Evolutionary conservation across 2,113 vertebrate species (phyloP).

Genomic region (Baryphthengus martii): DNA sequence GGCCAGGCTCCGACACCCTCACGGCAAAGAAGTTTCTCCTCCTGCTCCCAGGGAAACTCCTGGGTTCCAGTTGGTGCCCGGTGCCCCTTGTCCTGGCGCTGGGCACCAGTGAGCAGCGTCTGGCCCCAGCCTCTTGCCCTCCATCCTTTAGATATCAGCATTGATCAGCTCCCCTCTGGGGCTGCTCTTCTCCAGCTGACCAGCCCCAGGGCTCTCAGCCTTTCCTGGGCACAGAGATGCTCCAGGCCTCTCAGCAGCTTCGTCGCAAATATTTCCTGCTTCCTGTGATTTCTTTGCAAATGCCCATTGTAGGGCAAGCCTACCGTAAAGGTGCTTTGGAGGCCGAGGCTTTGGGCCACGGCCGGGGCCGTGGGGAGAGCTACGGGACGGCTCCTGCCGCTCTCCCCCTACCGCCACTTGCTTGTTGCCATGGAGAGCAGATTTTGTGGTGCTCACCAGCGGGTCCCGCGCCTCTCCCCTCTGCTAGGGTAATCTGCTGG

Average conservation of each 20-base stretch:
- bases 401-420: not conserved
- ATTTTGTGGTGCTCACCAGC: constrained; percentile 67
- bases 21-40: too few species aligned
- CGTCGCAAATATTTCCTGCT: not conserved
- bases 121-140: not conserved
- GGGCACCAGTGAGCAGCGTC: not conserved
- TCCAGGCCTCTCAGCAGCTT: not conserved
- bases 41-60: too few species aligned
- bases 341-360: not conserved
- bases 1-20: not conserved
- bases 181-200: too few species aligned
- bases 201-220: too few species aligned
- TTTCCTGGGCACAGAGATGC: not conserved
- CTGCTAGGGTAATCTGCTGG: constrained; percentile 61
- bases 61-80: too few species aligned
- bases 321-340: constrained; percentile 4
- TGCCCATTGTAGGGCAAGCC: not conserved
- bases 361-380: constrained; percentile 33
- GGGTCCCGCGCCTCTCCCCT: constrained; percentile 46
- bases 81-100: too few species aligned
- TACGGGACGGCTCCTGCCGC: constrained; percentile 10
- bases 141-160: too few species aligned
- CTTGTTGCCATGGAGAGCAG: constrained; percentile 74
- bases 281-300: not conserved
- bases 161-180: too few species aligned